Base-by-base conservation (phyloP, 1,140 invertebrate genomes). In the Drosophila novamexicana region DNA sequence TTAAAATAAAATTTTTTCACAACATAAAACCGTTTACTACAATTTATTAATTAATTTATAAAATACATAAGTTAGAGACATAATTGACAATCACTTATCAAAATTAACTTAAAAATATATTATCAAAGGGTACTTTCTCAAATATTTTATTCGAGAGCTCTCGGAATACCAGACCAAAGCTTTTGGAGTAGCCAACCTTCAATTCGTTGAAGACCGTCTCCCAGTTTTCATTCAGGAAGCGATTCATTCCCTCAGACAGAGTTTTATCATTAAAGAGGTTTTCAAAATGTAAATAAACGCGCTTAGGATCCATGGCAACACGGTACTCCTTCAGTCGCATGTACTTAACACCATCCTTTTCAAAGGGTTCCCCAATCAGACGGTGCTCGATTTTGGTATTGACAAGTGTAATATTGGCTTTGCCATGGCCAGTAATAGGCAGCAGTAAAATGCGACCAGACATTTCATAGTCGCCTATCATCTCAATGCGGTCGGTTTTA, bases 341-440 rank as follows among this genome's bases (percentile, higher is more conserved):
- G 83, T 94, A 95, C 9, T 92, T 93, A 42, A 94, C 92, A 14
- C 94, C 95, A 66, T 95, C 93, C 52, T 93, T 94, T 2, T 93
- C 81, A 9, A 94, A 93, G 6, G 94, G 93, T 70, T 95, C 94
- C 22, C 93, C 95, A 54, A 94, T 93, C 7, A 95, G 81, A 22
- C 93, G 93, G 76, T 94, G 94, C 72, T 93, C 94, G 2, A 95
- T 94, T 34, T 93, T 93, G 6, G 95, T 91, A 69, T 95, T 93
- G 18, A 94, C 76, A 90, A 96, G 93, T 6, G 95, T 95, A 7
- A 96, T 94, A 73, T 96, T 96, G 0, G 94, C 94, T 44, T 94
- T 92, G 6, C 96, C 96, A 63, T 94, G 93, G 39, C 96, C 96
- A n/a, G 93, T 94, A 18, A 97, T 95, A 0, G 95, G 95, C 34